Evolutionary conservation across 2,113 vertebrate genomes (phyloP).

Genomic region (Psophia crepitans): DNA sequence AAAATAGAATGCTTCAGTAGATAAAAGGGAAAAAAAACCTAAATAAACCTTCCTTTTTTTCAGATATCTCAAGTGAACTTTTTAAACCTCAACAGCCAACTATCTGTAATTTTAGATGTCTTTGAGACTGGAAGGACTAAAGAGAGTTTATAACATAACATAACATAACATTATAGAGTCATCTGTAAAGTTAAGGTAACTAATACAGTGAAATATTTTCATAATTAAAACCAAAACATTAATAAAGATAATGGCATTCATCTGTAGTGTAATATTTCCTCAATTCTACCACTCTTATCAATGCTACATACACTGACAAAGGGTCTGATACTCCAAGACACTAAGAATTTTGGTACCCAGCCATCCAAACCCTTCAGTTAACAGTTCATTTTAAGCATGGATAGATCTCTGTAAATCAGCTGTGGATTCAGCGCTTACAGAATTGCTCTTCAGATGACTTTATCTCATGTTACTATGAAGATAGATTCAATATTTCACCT

Average conservation of each 20-base stretch:
- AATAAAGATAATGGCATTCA: not conserved
- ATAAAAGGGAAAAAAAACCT: not conserved
- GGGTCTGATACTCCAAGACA: not conserved
- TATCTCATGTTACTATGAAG: not conserved
- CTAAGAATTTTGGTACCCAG: not conserved
- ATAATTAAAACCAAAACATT: not conserved
- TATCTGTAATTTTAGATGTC: rapidly evolving
- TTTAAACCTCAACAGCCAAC: not conserved
- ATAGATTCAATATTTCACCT: not conserved
- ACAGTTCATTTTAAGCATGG: not conserved
- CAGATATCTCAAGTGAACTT: not conserved
- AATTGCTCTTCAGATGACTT: not conserved
- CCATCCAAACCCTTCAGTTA: not conserved
- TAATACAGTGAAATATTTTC: not conserved
- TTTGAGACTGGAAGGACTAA: not conserved
- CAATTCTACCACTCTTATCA: not conserved
- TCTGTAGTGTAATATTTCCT: not conserved
- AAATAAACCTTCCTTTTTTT: not conserved
- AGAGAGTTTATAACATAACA: not conserved
- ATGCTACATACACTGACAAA: not conserved
- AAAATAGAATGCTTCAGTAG: not conserved
- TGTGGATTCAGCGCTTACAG: not conserved
- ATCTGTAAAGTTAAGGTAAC: not conserved
- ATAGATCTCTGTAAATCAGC: not conserved
- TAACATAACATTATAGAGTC: not conserved